Evolutionary conservation across 1,140 invertebrate genomes (phyloP).

Genomic region (Druon quercuslanigerum): DNA sequence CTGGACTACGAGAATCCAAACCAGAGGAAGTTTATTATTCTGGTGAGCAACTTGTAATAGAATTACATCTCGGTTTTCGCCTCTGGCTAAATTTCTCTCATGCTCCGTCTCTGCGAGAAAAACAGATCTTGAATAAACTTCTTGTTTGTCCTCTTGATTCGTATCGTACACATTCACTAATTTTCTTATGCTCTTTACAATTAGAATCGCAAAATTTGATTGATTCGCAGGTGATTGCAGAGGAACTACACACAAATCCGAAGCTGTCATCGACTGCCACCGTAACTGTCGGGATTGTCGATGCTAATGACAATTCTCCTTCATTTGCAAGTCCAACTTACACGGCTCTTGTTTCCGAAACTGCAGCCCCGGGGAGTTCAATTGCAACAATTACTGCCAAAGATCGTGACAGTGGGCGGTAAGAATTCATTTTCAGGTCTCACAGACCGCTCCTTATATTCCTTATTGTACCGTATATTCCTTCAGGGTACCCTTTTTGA

Average conservation of each 20-base stretch:
- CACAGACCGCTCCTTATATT: too few species aligned
- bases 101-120: background rate
- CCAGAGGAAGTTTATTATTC: conserved; percentile 91
- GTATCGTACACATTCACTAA: background rate
- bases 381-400: conserved; percentile 87
- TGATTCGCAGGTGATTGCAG: conserved; percentile 83
- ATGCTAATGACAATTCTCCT: conserved; percentile 94
- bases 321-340: conserved; percentile 86
- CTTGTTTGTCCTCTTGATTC: conserved; percentile 9
- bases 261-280: conserved; percentile 90
- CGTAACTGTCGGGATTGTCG: conserved; percentile 87
- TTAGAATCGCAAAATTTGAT: background rate
- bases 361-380: conserved; percentile 81
- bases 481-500: too few species aligned
- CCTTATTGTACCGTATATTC: too few species aligned
- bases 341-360: conserved; percentile 83
- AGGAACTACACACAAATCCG: conserved; percentile 86
- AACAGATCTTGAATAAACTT: conserved; percentile 7
- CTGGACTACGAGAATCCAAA: conserved; percentile 95
- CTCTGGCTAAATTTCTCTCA: conserved; percentile 17
- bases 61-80: conserved; percentile 7
- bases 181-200: background rate
- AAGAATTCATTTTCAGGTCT: conserved; percentile 69
- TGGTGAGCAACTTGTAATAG: conserved; percentile 76
- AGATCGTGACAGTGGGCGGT: conserved; percentile 89